These are phyloP conservation scores for Sinocyclocheilus maitianheensis DNA, from an alignment of 2,113 vertebrate species.

Conservation along the genomic window DNA sequence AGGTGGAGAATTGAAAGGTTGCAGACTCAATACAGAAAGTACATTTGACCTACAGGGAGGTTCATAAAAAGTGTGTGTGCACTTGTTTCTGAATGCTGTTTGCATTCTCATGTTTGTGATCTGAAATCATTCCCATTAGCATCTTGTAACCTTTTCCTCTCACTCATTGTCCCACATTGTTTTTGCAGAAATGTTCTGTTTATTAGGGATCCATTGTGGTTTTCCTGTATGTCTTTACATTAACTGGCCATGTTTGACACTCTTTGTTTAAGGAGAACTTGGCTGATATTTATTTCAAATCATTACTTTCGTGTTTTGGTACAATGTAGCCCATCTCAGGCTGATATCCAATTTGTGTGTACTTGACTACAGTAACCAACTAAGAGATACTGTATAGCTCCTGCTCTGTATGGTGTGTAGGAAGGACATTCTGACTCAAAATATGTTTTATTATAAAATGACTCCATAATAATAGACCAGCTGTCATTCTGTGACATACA, in stretches of 20 bases:
- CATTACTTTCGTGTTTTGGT: background rate
- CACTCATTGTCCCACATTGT: background rate
- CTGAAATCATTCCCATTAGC: background rate
- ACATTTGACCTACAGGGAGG: background rate
- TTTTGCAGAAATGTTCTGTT: background rate
- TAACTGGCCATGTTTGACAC: background rate
- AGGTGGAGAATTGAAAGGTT: background rate
- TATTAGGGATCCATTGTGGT: background rate
- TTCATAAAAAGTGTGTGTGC: background rate
- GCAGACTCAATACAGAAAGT: background rate
- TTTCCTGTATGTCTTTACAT: background rate
- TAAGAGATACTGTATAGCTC: background rate
- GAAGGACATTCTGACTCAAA: background rate
- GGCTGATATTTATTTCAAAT: background rate
- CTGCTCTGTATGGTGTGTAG: background rate
- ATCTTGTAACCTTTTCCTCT: slow-evolving; percentile 15
- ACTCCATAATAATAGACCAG: background rate
- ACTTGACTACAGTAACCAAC: background rate
- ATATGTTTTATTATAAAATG: slow-evolving; percentile 23
- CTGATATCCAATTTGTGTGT: background rate
- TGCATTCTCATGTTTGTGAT: background rate
- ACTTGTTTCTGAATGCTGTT: background rate
- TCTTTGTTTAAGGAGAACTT: background rate
- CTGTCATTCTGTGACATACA: slow-evolving; percentile 6
- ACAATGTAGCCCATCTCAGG: background rate